phyloP scores from a whole-genome alignment of 2,888 invertebrate species.

The Drosophila fulvimacula region DNA sequence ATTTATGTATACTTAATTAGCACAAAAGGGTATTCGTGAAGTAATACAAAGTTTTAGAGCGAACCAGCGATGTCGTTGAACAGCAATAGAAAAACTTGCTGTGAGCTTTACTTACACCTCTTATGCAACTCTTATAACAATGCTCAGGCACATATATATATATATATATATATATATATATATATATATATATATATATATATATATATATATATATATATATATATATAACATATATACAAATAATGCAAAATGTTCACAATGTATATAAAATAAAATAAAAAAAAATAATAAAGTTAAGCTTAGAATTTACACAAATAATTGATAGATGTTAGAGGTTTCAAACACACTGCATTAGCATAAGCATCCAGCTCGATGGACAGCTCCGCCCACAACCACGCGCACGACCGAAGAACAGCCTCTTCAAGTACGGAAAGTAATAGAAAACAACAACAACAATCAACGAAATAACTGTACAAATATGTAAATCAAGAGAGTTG shows the following conservation, averaged over 20 bases:
- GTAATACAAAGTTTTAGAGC: background rate
- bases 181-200: slow-evolving; percentile 14
- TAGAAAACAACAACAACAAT: slow-evolving; percentile 30
- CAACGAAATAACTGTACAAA: slow-evolving; percentile 47
- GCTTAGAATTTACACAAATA: slow-evolving; percentile 29
- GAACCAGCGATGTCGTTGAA: slow-evolving; percentile 15
- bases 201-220: slow-evolving; percentile 11
- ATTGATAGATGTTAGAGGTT: slow-evolving; percentile 43
- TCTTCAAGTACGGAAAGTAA: slow-evolving; percentile 20
- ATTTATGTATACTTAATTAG: background rate
- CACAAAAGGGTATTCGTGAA: background rate
- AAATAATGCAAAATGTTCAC: slow-evolving; percentile 18
- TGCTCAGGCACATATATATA: slow-evolving; percentile 27
- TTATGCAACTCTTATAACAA: slow-evolving; percentile 13
- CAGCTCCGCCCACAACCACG: background rate
- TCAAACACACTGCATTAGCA: slow-evolving; percentile 64
- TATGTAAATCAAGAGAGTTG: slow-evolving; percentile 50
- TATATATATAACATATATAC: slow-evolving; percentile 10
- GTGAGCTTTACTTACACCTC: slow-evolving; percentile 55
- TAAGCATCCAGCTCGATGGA: slow-evolving; percentile 47
- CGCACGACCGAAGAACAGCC: slow-evolving; percentile 6
- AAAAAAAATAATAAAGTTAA: slow-evolving; percentile 21
- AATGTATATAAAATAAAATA: slow-evolving; percentile 7
- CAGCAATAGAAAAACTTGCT: background rate
- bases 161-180: slow-evolving; percentile 2